phyloP scores from a whole-genome alignment of 2,113 vertebrate genomes.

The Hydrolagus affinis region DNA sequence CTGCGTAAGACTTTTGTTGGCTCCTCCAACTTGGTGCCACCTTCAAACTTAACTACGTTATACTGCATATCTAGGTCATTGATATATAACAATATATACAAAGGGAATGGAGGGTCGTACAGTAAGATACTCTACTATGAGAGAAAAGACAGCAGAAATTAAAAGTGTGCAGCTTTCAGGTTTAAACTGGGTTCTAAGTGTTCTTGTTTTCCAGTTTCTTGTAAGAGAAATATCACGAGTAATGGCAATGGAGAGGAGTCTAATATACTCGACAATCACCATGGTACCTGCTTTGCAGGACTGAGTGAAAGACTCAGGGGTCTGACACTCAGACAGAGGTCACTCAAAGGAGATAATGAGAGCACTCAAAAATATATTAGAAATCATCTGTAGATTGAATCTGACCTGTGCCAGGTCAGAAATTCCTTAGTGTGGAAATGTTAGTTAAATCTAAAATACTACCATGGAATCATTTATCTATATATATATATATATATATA shows the following conservation, averaged over 20 bases:
- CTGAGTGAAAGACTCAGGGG: not conserved
- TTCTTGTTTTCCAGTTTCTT: not conserved
- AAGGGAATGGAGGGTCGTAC: no score
- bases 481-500: no score
- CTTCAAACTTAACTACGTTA: no score
- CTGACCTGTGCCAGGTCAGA: not conserved
- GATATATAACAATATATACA: no score
- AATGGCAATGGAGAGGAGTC: not conserved
- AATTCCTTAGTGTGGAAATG: not conserved
- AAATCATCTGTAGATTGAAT: slow-evolving; percentile 3
- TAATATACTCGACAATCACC: not conserved
- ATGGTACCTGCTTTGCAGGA: not conserved
- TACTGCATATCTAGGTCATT: no score
- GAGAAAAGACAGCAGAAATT: not conserved
- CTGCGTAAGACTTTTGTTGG: no score
- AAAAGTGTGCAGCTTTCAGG: no score
- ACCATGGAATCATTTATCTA: not conserved
- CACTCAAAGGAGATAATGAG: not conserved
- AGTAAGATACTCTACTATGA: no score
- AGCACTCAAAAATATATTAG: slow-evolving; percentile 10
- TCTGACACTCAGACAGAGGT: not conserved
- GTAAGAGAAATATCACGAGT: not conserved
- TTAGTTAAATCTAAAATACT: not conserved
- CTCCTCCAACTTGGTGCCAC: no score
- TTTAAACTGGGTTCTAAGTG: not conserved